Conservation (phyloP, 2,113 vertebrate species). For the Nycticryphes semicollaris region DNA sequence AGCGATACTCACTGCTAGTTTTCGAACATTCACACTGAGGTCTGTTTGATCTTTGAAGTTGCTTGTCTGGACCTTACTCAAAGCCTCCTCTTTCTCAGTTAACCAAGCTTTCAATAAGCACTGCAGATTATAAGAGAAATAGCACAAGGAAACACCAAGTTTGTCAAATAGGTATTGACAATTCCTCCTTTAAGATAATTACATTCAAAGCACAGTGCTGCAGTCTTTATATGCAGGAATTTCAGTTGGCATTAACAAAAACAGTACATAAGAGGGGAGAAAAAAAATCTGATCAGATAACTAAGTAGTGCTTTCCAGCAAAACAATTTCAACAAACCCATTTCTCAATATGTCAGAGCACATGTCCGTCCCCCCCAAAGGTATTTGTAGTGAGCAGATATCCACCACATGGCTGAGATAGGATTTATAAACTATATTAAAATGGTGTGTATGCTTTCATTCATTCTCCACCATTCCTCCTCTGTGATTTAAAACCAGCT, state of each 20-base stretch:
- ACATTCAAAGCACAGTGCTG: neutral
- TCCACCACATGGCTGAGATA: neutral
- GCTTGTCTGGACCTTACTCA: slow-evolving; percentile 87
- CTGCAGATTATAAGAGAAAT: slow-evolving; percentile 66
- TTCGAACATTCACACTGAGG: slow-evolving; percentile 87
- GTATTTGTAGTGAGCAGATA: neutral
- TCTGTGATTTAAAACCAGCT: neutral
- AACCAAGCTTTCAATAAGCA: slow-evolving; percentile 89
- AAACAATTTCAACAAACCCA: neutral
- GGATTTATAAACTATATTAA: neutral
- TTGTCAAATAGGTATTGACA: neutral
- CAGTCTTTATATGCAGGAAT: neutral
- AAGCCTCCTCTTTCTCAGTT: slow-evolving; percentile 86
- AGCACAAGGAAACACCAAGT: neutral
- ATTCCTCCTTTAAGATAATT: neutral
- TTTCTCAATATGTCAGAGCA: neutral
- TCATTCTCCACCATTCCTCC: neutral
- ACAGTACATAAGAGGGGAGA: neutral
- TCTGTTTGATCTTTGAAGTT: slow-evolving; percentile 89
- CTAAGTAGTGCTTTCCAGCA: neutral
- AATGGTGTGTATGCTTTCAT: neutral
- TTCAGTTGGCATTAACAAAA: neutral
- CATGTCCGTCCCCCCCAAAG: rapidly evolving
- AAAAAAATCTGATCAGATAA: neutral
- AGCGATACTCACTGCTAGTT: slow-evolving; percentile 86